phyloP scores from a whole-genome alignment of 2,113 vertebrate genomes.

The Albula goreensis region DNA sequence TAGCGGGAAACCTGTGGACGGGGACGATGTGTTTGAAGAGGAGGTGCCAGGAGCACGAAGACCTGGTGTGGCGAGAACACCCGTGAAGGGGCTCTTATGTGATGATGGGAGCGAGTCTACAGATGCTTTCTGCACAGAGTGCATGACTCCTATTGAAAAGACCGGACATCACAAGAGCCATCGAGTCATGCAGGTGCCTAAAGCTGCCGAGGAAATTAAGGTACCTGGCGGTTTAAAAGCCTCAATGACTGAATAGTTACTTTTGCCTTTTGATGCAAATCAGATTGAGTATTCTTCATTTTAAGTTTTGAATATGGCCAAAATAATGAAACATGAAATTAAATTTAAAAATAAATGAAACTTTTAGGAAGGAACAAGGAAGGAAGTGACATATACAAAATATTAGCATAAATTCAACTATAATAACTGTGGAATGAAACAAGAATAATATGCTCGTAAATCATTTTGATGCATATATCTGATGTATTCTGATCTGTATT shows the following conservation, averaged over 20 bases:
- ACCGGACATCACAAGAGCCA: constrained; percentile 66
- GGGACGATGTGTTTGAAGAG: constrained; percentile 50
- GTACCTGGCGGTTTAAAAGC: constrained; percentile 51
- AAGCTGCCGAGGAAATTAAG: constrained; percentile 69
- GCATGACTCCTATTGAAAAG: constrained; percentile 65
- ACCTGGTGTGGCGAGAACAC: neutral
- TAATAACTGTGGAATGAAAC: neutral
- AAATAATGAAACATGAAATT: too few species aligned
- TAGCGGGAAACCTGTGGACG: constrained; percentile 24
- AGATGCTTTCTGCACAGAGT: constrained; percentile 71
- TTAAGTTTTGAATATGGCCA: neutral
- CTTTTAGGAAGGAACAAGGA: too few species aligned
- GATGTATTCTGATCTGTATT: neutral
- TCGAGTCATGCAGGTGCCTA: constrained; percentile 60
- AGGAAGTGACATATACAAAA: neutral
- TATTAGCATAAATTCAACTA: neutral
- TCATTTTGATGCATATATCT: neutral
- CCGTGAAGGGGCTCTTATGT: neutral
- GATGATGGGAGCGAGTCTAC: constrained; percentile 51
- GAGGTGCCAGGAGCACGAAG: constrained; percentile 39
- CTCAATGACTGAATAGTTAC: neutral
- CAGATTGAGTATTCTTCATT: neutral
- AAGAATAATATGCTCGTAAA: neutral
- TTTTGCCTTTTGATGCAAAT: neutral
- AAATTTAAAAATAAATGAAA: too few species aligned